Evolutionary conservation across 2,888 invertebrate genomes (phyloP), one percentile per base, ranked within the genome.

Genomic region (Pollenia angustigena): DNA sequence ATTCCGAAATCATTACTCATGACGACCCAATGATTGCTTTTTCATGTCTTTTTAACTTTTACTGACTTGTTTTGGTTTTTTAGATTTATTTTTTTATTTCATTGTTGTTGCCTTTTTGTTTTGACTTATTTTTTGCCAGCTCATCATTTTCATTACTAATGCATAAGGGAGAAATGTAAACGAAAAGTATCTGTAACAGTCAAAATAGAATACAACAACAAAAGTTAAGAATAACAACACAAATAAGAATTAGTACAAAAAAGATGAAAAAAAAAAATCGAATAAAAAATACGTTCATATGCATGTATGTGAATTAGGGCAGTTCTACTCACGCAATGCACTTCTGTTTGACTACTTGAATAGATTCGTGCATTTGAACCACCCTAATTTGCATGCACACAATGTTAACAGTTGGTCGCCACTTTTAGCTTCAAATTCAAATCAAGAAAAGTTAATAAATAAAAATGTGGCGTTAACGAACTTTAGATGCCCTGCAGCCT

Each of bases 51-150:
- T 42, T 85, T 75, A 76, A 82, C 72, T 69, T 81, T 80, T 54
- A 80, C 58, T 72, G 58, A 80, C 66, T 81, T 87, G 66, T 82
- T 88, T 88, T 54, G 72, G 62, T 88, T 88, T 85, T 85, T 81
- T 74, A 32, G 52, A 44, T 68, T 74, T n/a, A n/a, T n/a, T 46
- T 76, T 72, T 52, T 81, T 88, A 46, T 66, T 88, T 75, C 18
- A 1, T 50, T 16, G 48, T 68, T 46, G 32, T 4, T 18, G 44
- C 1, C 76, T 60, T 52, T 79, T 66, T 71, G 32, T 60, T 72
- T 78, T 23, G 23, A 23, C 23, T 23, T 23, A 2, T 23, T 23
- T 23, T 83, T 83, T 89, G 80, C 62, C 52, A 66, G 50, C 69
- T 85, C 81, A 87, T 78, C 84, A 54, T 84, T 80, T 60, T 66